Conservation (phyloP, 2,888 invertebrate species). For the Ornithoptera priamus region DNA sequence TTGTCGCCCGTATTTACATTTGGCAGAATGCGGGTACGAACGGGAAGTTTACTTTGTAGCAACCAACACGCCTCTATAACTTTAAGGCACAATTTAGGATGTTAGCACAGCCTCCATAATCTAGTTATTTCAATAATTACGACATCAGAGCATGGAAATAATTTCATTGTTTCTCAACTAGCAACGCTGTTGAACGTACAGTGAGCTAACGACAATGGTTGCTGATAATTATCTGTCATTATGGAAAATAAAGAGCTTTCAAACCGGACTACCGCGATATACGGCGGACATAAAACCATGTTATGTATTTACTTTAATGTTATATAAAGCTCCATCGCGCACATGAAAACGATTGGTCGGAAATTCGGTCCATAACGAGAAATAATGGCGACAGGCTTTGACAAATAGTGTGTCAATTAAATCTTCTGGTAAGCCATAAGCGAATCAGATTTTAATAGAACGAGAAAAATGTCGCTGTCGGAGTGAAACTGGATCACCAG, state of each 20-base stretch:
- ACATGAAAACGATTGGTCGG: neutral
- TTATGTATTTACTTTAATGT: neutral
- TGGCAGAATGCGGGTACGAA: too few species aligned
- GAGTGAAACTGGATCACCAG: neutral
- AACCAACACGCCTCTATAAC: too few species aligned
- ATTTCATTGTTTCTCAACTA: too few species aligned
- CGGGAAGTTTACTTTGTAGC: too few species aligned
- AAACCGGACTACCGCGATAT: neutral
- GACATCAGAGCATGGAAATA: too few species aligned
- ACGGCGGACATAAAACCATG: neutral
- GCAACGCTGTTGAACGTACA: too few species aligned
- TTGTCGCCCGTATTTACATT: too few species aligned
- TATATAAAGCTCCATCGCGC: neutral
- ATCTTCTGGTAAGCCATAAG: slow-evolving; percentile 1
- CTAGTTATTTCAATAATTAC: too few species aligned
- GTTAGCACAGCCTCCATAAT: too few species aligned
- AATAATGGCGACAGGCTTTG: slow-evolving; percentile 6
- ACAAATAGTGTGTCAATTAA: slow-evolving; percentile 8
- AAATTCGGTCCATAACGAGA: neutral
- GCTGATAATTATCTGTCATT: neutral
- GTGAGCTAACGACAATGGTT: neutral
- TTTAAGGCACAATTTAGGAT: too few species aligned
- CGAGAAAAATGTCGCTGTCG: neutral
- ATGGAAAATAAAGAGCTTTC: neutral
- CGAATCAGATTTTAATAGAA: neutral